Conservation (phyloP, 2,113 vertebrate genomes). For the Bothrops jararaca region DNA sequence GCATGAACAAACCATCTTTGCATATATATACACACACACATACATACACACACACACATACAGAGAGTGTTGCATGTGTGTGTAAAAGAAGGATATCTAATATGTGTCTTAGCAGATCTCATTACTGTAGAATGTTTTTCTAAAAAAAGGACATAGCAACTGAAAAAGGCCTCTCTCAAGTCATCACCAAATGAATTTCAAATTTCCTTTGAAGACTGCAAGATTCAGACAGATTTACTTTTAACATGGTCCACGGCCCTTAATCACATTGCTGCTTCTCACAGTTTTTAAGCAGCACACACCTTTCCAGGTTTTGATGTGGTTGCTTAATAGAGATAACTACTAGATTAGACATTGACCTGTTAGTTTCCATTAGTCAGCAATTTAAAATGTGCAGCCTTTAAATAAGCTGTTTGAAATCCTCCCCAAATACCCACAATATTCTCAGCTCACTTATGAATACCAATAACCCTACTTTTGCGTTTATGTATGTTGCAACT, state of each 20-base stretch:
- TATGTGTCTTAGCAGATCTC: background rate
- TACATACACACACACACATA: too few relatives aligned
- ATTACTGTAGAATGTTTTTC: background rate
- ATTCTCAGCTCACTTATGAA: background rate
- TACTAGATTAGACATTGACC: background rate
- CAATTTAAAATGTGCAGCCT: background rate
- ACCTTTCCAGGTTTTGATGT: background rate
- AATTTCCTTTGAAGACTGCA: background rate
- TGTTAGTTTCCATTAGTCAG: background rate
- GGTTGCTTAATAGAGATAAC: background rate
- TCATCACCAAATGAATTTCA: background rate
- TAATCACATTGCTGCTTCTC: background rate
- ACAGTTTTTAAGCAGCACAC: background rate
- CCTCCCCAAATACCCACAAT: background rate
- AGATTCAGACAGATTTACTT: background rate
- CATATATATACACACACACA: too few relatives aligned
- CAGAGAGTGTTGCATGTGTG: background rate
- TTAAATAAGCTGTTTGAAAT: background rate
- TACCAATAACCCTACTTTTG: background rate
- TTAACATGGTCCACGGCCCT: background rate
- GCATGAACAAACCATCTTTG: too few relatives aligned
- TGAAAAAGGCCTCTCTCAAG: background rate
- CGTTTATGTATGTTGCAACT: background rate
- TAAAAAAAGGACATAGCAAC: background rate
- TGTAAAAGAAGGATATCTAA: background rate